Evolutionary conservation across 2,888 invertebrate genomes (phyloP), one percentile per base, ranked within the genome.

Genomic region (Drosophila pseudotakahashii): DNA sequence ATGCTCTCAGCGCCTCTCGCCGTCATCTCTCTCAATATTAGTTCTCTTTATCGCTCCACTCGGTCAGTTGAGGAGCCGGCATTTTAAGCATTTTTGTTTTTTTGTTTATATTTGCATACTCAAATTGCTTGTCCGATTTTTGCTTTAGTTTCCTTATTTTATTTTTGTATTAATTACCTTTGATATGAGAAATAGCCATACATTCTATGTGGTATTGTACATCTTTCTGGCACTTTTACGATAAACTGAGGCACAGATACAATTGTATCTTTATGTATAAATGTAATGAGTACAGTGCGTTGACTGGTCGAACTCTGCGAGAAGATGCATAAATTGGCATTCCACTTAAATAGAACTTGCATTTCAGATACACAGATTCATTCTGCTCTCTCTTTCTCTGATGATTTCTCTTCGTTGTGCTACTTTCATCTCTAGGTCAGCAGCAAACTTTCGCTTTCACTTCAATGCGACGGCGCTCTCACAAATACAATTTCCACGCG

Each of bases 401-500:
- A 55, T 37, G 41, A 58, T 23, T 36, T 39, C 73, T 85, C 83
- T 81, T 70, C 10, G 11, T 7, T 68, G 69, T 71, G 45, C 53
- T 48, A 79, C 60, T 71, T 73, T 66, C 63, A 70, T 68, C 55
- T 88, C 69, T 76, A 62, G 73, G 78, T 78, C 81, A 83, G 58
- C 70, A 16, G 66, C 50, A 67, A 66, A 79, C 82, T 82, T 77
- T 82, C 82, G 79, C 58, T 88, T 88, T 82, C 80, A 70, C 58
- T 82, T 77, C 48, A 71, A 50, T 77, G 68, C 77, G 67, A 11
- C 64, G 71, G 75, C 68, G 87, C 87, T 79, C 61, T 80, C 63
- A 41, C 11, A 45, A 52, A 44, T 62, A 19, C 54, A 36, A 59
- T 60, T 68, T 73, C 54, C 44, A 45, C 41, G 39, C 50, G 14